A percentile compares a stretch with the other conserved stretches of the same genome.
These are phyloP conservation scores for Pollimyrus isidori DNA, from an alignment of 2,113 vertebrate species.

Conservation along the genomic window DNA sequence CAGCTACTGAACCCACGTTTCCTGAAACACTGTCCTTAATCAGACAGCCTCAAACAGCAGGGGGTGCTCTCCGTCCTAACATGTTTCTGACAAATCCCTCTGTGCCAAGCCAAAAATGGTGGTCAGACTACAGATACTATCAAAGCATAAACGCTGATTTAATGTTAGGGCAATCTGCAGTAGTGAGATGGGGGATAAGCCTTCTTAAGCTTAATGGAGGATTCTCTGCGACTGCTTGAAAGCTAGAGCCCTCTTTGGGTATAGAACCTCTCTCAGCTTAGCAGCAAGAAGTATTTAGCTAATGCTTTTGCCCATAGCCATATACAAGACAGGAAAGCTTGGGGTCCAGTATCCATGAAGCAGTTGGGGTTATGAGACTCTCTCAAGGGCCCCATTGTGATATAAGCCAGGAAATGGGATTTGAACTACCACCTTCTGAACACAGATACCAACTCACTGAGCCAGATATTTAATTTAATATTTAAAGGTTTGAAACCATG, in stretches of 20 bases:
- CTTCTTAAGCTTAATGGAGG: background rate
- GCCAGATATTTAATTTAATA: background rate
- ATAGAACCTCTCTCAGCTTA: background rate
- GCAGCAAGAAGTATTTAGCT: background rate
- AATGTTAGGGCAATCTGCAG: background rate
- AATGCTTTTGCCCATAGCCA: background rate
- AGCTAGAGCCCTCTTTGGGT: background rate
- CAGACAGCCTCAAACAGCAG: background rate
- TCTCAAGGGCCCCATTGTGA: background rate
- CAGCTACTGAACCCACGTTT: background rate
- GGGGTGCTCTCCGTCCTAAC: background rate
- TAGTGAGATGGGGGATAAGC: background rate
- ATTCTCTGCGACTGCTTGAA: background rate
- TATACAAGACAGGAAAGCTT: background rate
- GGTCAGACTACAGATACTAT: background rate
- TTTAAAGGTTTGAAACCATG: background rate
- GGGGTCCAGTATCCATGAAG: background rate
- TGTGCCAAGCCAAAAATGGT: background rate
- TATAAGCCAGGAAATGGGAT: background rate
- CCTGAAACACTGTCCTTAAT: background rate
- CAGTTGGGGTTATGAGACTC: background rate
- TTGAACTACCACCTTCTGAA: background rate
- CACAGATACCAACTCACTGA: background rate
- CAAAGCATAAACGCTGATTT: background rate
- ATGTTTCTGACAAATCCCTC: background rate